Base-by-base conservation (phyloP, 2,113 vertebrate species). In the Nothoprocta perdicaria region DNA sequence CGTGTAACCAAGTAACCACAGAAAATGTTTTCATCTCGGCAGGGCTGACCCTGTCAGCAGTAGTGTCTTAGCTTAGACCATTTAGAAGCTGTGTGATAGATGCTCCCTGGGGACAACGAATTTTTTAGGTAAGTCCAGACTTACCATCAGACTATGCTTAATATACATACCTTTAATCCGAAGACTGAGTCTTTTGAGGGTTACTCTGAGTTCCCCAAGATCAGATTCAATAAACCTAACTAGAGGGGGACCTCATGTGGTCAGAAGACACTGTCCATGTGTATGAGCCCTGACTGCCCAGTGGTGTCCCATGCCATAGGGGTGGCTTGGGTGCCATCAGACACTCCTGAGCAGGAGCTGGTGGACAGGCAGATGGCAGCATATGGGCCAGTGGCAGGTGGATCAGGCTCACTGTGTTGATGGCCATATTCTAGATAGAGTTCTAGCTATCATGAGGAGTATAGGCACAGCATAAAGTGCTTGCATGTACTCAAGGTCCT, bases 11-110 rank as follows among this genome's bases (percentile, higher is more conserved):
- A 45, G 19, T 33, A 43, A 67, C 57, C 41, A 69, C 8, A 4
- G 35, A 84, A 89, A 58, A 22, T 18, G 15, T 24, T 48, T 66
- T 27, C 11, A 14, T 24, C 33, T 24, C n/a, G 17, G 45, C n/a
- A 81, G 55, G 61, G 52, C 41, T 35, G 26, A 1, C 1, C 1
- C 1, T 1, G 1, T 12, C 0, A 0, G 46, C 2, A 1, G 43
- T 31, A 50, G 40, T 1, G 23, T 16, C 26, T 55, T 63, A 4
- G 8, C 43, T 65, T 65, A n/a, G 48, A 41, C 23, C 11, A 21
- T n/a, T 18, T 22, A 31, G 53, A 10, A 2, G 19, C 52, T 79
- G 61, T 29, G 62, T 60, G 58, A 41, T 22, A 66, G 17, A 0
- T 24, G 35, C 41, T 4, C 12, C 6, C 17, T 1, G 3, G 22